Evolutionary conservation across 2,888 invertebrate genomes (phyloP).

Genomic region (Yponomeuta cagnagella): DNA sequence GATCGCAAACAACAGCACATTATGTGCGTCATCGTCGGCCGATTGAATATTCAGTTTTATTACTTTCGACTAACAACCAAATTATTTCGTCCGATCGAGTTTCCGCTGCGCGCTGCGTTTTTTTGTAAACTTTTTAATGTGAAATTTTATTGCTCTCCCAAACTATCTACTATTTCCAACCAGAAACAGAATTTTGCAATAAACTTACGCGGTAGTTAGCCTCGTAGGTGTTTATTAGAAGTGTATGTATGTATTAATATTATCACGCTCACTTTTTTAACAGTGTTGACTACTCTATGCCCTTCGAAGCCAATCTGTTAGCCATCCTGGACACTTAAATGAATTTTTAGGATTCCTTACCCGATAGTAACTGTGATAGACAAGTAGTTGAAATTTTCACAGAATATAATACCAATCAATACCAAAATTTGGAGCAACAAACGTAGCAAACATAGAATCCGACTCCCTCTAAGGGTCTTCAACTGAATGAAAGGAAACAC

Average conservation of each 20-base stretch:
- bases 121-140: conserved; percentile 26
- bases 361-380: too few relatives aligned
- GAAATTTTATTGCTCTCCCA: not conserved
- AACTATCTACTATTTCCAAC: not conserved
- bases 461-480: too few relatives aligned
- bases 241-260: not conserved
- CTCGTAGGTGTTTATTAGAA: not conserved
- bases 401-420: too few relatives aligned
- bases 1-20: conserved; percentile 18
- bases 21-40: conserved; percentile 34
- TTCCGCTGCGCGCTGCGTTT: conserved; percentile 36
- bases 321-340: too few relatives aligned
- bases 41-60: conserved; percentile 43
- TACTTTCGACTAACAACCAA: conserved; percentile 26
- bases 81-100: conserved; percentile 31
- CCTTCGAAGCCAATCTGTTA: too few relatives aligned
- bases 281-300: too few relatives aligned
- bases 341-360: too few relatives aligned
- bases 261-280: not conserved
- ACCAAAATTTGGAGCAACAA: too few relatives aligned
- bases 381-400: too few relatives aligned
- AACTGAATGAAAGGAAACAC: too few relatives aligned
- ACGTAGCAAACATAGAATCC: too few relatives aligned
- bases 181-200: not conserved
- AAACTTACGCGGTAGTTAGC: not conserved